phyloP scores from a whole-genome alignment of 2,797 vertebrate species.

The Oryzias dopingdopingensis region DNA sequence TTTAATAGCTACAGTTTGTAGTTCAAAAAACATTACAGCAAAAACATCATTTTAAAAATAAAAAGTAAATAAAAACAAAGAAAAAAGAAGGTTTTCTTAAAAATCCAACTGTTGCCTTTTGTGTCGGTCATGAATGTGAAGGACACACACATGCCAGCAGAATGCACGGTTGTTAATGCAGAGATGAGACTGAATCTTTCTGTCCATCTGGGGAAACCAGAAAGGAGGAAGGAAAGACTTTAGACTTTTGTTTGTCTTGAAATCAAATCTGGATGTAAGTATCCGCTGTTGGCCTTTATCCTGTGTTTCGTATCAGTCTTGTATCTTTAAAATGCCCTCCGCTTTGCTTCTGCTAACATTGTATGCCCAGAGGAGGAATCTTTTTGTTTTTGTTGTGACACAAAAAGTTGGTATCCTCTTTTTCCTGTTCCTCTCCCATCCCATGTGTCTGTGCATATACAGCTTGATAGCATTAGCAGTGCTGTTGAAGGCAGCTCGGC shows the following conservation, averaged over 20 bases:
- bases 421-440: constrained; percentile 15
- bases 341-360: constrained; percentile 32
- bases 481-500: constrained; percentile 54
- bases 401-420: constrained; percentile 28
- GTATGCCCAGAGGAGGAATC: constrained; percentile 30
- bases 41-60: no score
- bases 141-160: constrained; percentile 44
- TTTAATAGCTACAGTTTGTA: no score
- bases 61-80: no score
- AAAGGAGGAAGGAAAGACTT: constrained; percentile 51
- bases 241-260: constrained; percentile 59
- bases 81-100: background rate
- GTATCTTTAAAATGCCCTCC: constrained; percentile 24
- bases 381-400: constrained; percentile 45
- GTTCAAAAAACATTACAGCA: no score
- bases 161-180: constrained; percentile 54
- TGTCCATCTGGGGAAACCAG: constrained; percentile 55
- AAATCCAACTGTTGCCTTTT: constrained; percentile 57
- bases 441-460: constrained; percentile 23
- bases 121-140: constrained; percentile 33
- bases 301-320: constrained; percentile 34
- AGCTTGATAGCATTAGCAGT: constrained; percentile 46
- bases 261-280: constrained; percentile 53
- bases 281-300: constrained; percentile 37
- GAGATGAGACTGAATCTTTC: constrained; percentile 52